Evolutionary conservation across 2,113 vertebrate genomes (phyloP).

Genomic region (Ceyx cyanopectus): DNA sequence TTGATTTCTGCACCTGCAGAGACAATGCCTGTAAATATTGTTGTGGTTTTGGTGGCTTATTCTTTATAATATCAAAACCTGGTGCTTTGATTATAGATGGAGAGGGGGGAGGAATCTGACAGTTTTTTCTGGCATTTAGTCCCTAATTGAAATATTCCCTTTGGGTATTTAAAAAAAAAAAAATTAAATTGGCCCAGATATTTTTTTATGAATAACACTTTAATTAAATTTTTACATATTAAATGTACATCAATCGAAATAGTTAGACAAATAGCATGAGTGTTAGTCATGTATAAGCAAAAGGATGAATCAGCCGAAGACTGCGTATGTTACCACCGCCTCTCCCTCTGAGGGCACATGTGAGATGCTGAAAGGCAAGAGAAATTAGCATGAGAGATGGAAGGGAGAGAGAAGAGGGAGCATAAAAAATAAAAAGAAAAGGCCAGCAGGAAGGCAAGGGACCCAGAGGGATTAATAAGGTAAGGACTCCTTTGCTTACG

Average conservation of each 20-base stretch:
- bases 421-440: not conserved
- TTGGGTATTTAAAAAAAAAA: constrained; percentile 37
- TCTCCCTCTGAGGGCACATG: not conserved
- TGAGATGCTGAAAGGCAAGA: constrained; percentile 26
- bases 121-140: constrained; percentile 34
- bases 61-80: constrained; percentile 19
- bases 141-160: constrained; percentile 58
- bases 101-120: not conserved
- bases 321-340: not conserved
- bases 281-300: constrained; percentile 24
- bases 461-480: not conserved
- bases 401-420: not conserved
- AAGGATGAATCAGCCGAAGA: constrained; percentile 49
- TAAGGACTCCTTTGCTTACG: not conserved
- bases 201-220: constrained; percentile 62
- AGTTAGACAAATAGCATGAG: constrained; percentile 55
- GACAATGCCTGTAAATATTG: not conserved
- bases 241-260: constrained; percentile 22
- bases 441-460: not conserved
- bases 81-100: constrained; percentile 38
- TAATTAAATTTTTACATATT: constrained; percentile 72
- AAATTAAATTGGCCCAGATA: constrained; percentile 46
- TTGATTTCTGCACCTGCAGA: constrained; percentile 52
- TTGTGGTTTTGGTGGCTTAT: constrained; percentile 54
- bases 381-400: constrained; percentile 51